Base-by-base conservation (phyloP, 2,797 vertebrate species). In the Pempheris klunzingeri region DNA sequence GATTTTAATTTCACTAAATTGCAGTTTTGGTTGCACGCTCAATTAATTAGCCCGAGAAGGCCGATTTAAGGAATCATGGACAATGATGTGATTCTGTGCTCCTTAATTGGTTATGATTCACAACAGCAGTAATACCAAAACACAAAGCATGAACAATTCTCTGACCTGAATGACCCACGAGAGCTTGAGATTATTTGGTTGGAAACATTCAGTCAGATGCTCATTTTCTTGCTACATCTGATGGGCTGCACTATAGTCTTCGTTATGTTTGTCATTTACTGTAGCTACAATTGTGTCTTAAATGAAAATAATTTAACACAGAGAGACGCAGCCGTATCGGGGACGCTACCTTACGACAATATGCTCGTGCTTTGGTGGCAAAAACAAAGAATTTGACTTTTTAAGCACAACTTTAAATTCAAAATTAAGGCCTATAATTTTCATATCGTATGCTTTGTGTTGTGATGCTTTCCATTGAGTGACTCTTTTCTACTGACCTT, bases 401-500 rank as follows among this genome's bases (percentile, higher is more conserved):
- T n/a, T n/a, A n/a, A n/a, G n/a, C n/a, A n/a, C n/a, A n/a, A n/a
- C n/a, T n/a, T n/a, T n/a, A n/a, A n/a, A n/a, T 32, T 3, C 30
- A 32, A 32, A 32, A 32, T 6, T 4, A 32, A 6, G 3, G 30
- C 4, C 30, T 32, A 32, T 4, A 32, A 32, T 32, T 3, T 32
- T 32, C n/a, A 52, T 14, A 7, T 4, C 58, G 11, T 22, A 78
- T 90, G 88, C 90, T 91, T 90, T 92, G 91, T 88, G 61, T 83
- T 86, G 68, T 77, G 79, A 34, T 64, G 34, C 49, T 57, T 60
- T 47, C 28, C 46, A 47, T 0, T 7, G 1, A 18, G 30, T 0
- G 3, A 12, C 26, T 38, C 54, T 5, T 61, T 71, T 76, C 65
- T 9, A 94, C 93, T 94, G 92, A 96, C 95, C 92, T 94, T 96